phyloP scores from a whole-genome alignment of 2,113 vertebrate species.

The Notarius lentiginosus region DNA sequence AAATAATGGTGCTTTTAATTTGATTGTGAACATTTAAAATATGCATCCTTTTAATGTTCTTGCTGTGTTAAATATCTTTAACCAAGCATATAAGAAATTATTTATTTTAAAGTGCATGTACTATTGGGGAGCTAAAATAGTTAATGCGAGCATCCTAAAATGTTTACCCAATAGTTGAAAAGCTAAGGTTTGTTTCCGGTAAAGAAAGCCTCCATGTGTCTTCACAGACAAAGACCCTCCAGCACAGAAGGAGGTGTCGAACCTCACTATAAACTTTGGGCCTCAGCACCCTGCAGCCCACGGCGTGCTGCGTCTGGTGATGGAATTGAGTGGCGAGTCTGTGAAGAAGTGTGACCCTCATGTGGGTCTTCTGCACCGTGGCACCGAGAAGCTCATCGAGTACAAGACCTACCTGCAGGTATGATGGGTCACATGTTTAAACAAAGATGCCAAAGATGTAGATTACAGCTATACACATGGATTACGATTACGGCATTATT shows the following conservation, averaged over 20 bases:
- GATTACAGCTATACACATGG: background rate
- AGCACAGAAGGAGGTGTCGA: constrained; percentile 78
- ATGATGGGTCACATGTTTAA: background rate
- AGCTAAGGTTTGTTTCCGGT: background rate
- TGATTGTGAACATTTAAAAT: background rate
- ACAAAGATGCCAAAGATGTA: background rate
- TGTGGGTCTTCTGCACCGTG: constrained; percentile 87
- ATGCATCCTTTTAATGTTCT: background rate
- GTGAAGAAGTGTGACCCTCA: constrained; percentile 93
- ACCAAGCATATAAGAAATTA: background rate
- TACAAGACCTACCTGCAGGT: constrained; percentile 96
- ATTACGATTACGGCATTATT: background rate
- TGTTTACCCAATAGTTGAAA: background rate
- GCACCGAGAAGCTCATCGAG: constrained; percentile 94
- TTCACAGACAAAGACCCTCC: constrained; percentile 81
- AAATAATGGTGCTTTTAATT: background rate
- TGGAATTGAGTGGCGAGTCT: constrained; percentile 93
- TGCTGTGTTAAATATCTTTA: background rate
- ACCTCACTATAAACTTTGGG: constrained; percentile 90
- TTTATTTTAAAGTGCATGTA: background rate
- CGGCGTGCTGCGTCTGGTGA: constrained; percentile 86
- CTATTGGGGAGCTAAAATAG: background rate
- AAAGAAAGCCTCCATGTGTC: background rate
- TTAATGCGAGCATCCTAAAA: background rate
- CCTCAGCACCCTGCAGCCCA: constrained; percentile 96